Conservation (phyloP, 1,140 invertebrate genomes). For the Andrena cerasifolii region DNA sequence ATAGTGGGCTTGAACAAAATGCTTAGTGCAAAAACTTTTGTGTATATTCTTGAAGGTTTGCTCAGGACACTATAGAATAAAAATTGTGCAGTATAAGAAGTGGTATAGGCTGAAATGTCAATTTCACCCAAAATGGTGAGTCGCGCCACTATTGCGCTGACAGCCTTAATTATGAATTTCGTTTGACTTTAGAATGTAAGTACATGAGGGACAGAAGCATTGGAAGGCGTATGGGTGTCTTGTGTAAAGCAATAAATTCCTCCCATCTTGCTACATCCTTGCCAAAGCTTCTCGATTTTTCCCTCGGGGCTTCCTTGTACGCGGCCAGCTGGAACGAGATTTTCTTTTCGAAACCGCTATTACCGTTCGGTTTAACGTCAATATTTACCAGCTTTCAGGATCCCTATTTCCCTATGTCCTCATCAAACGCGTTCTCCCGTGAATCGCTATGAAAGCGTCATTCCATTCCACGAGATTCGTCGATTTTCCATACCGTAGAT, state of each 20-base stretch:
- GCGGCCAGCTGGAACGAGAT: constrained; percentile 4
- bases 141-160: too few relatives aligned
- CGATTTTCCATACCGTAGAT: background rate
- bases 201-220: too few relatives aligned
- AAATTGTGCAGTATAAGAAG: too few relatives aligned
- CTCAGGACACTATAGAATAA: too few relatives aligned
- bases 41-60: too few relatives aligned
- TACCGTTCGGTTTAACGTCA: constrained; percentile 36
- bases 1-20: too few relatives aligned
- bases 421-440: background rate
- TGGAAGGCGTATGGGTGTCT: background rate
- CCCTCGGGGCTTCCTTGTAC: background rate
- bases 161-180: too few relatives aligned
- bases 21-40: too few relatives aligned
- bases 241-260: constrained; percentile 5
- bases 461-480: background rate
- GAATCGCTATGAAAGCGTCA: constrained; percentile 5
- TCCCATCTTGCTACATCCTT: background rate
- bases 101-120: too few relatives aligned
- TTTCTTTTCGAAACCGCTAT: constrained; percentile 23
- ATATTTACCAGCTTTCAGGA: constrained; percentile 33
- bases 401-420: constrained; percentile 2
- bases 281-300: background rate
- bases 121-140: too few relatives aligned
- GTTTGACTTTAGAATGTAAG: too few relatives aligned